Evolutionary conservation across 2,888 invertebrate genomes (phyloP), one percentile per base, ranked within the genome.

Genomic region (Apeira syringaria): DNA sequence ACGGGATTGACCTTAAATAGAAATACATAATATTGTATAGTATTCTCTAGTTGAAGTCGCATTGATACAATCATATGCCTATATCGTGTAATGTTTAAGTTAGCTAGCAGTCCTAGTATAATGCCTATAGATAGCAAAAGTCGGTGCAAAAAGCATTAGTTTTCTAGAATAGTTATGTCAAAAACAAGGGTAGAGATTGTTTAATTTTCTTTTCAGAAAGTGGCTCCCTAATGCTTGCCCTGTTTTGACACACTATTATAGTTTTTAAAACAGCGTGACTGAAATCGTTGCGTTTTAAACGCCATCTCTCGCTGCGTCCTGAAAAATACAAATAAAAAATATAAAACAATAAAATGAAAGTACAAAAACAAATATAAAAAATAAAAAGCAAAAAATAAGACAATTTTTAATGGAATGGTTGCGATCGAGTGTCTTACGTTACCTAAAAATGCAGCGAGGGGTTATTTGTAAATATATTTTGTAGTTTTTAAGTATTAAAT

Each of bases 271-370:
- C 13, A 61, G 69, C 70, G 77, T 74, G 82, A 81, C 79, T 84
- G 80, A 80, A 59, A 53, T 54, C 51, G 41, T 60, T 62, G 80
- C 84, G 82, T 84, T 83, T 49, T 54, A 75, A 85, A 85, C 82
- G 83, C 80, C 50, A 45, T 66, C 73, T 69, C 69, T 74, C 74
- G 73, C 71, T 72, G 66, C 68, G 42, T 24, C 43, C 42, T 47
- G 37, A 56, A 65, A 70, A 58, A 61, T 47, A 6, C 27, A 53
- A 43, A 50, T 33, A 44, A 33, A 44, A 37, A 44, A 44, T 18
- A 7, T 38, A 11, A 37, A 43, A 33, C 12, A 7, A n/a, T 6
- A 44, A 32, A 29, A 25, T 47, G 45, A 28, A 50, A 52, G 53
- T 39, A 56, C 39, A 56, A 51, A 56, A 47, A 32, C 25, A 35